A percentile compares a stretch with the other conserved stretches of the same genome.
phyloP scores from a whole-genome alignment of 2,113 vertebrate species.

The Halichoerus grypus region DNA sequence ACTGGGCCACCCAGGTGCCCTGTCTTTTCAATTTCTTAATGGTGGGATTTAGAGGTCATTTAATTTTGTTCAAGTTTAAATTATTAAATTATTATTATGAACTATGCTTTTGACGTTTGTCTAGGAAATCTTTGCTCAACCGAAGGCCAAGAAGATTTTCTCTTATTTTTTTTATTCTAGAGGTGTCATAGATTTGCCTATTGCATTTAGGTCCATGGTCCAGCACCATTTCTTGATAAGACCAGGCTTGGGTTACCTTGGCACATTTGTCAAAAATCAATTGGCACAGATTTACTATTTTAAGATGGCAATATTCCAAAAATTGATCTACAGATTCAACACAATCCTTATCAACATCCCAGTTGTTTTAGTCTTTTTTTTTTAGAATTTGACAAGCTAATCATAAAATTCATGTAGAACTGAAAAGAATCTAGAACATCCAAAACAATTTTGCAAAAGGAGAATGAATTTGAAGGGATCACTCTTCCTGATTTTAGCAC shows the following conservation, averaged over 20 bases:
- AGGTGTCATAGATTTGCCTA: not conserved
- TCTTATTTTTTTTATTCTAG: not conserved
- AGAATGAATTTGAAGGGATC: not conserved
- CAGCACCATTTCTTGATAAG: not conserved
- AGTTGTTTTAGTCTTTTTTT: not conserved
- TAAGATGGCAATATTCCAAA: not conserved
- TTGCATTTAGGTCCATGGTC: not conserved
- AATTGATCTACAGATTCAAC: not conserved
- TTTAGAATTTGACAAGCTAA: not conserved
- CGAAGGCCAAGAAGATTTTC: not conserved
- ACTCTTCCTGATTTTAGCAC: not conserved
- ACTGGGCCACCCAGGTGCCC: too few relatives aligned
- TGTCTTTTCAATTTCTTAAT: not conserved
- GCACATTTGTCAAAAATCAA: not conserved
- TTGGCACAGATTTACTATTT: not conserved
- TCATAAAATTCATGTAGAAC: not conserved
- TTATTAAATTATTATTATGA: not conserved
- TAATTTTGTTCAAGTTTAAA: not conserved
- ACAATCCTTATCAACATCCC: not conserved
- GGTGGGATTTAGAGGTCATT: not conserved
- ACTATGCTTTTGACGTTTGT: not conserved
- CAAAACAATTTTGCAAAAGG: not conserved
- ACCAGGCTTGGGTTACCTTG: not conserved
- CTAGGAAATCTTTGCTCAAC: conserved; percentile 16
- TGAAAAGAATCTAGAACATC: not conserved